A percentile compares a stretch with the other conserved stretches of the same genome.
These are phyloP conservation scores for Antigone vipio DNA, from an alignment of 2,113 vertebrate species.

Conservation along the genomic window DNA sequence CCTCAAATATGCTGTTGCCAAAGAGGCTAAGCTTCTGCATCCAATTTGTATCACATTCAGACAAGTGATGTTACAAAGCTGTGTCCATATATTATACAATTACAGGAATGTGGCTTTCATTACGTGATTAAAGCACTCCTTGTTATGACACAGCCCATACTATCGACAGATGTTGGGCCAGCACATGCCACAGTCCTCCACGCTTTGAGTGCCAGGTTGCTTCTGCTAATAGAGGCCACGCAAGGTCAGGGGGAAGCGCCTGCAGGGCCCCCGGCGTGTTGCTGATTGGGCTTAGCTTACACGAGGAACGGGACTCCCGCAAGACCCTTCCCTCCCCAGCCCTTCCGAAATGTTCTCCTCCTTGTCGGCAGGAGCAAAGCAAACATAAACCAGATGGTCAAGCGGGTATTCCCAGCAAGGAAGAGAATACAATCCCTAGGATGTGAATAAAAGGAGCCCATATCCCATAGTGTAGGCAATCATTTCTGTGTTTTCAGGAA, in stretches of 20 bases:
- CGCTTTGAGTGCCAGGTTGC: neutral
- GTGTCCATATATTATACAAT: neutral
- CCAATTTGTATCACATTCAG: constrained; percentile 40
- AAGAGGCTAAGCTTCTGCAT: constrained; percentile 20
- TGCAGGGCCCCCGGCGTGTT: neutral
- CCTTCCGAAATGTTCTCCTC: neutral
- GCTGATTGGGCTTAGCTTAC: constrained; percentile 8
- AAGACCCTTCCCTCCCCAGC: constrained; percentile 14
- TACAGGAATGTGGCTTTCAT: constrained; percentile 56
- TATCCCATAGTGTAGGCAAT: neutral
- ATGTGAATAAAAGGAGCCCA: neutral
- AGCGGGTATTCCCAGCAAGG: neutral
- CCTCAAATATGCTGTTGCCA: neutral
- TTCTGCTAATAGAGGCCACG: neutral
- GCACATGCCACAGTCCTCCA: neutral
- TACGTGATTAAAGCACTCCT: constrained; percentile 29
- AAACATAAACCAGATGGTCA: constrained; percentile 61
- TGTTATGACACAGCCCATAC: neutral
- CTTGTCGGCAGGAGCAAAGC: neutral
- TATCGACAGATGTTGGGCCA: constrained; percentile 19
- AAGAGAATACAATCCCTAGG: neutral
- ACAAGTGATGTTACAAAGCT: constrained; percentile 44
- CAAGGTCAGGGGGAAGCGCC: neutral
- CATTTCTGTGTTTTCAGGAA: accelerated
- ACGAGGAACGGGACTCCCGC: neutral